phyloP scores from a whole-genome alignment of 1,140 invertebrate species.

The Meloidogyne hapla region DNA sequence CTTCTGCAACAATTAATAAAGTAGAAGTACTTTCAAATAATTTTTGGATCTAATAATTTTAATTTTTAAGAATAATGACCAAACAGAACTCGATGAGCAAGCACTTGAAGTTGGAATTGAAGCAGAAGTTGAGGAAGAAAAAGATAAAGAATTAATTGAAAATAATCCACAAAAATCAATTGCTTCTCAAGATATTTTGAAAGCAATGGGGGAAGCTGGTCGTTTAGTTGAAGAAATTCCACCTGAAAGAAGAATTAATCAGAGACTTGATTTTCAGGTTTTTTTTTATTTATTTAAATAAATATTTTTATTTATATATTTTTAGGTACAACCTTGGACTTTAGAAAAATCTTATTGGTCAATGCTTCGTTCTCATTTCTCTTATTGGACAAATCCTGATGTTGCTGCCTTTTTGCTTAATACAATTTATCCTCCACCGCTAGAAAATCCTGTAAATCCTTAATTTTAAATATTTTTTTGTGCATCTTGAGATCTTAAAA shows the following conservation, averaged over 20 bases:
- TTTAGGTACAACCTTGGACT: slow-evolving; percentile 11
- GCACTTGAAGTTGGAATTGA: not conserved
- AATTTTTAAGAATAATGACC: not conserved
- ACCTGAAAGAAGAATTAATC: slow-evolving; percentile 13
- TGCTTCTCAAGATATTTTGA: not conserved
- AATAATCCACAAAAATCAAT: not conserved
- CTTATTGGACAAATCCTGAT: slow-evolving; percentile 23
- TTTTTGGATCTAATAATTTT: too few relatives aligned
- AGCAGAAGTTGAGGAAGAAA: not conserved
- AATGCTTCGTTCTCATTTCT: slow-evolving; percentile 12
- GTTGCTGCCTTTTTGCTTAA: slow-evolving; percentile 24
- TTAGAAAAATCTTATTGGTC: slow-evolving; percentile 11
- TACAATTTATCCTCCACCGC: slow-evolving; percentile 17
- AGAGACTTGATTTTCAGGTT: slow-evolving; percentile 18
- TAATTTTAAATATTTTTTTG: not conserved
- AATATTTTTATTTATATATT: not conserved
- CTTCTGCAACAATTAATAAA: not conserved
- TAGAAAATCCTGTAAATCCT: slow-evolving; percentile 17
- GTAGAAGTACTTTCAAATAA: too few relatives aligned
- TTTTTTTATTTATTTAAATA: not conserved
- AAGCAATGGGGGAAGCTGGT: slow-evolving; percentile 7
- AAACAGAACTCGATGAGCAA: not conserved
- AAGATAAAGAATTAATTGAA: not conserved
- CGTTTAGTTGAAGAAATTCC: slow-evolving; percentile 19
- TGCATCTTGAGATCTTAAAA: not conserved